A percentile compares a stretch with the other conserved stretches of the same genome.
These are phyloP conservation scores for Sebastes hubbsi DNA, from an alignment of 2,797 vertebrate genomes.

Conservation along the genomic window DNA sequence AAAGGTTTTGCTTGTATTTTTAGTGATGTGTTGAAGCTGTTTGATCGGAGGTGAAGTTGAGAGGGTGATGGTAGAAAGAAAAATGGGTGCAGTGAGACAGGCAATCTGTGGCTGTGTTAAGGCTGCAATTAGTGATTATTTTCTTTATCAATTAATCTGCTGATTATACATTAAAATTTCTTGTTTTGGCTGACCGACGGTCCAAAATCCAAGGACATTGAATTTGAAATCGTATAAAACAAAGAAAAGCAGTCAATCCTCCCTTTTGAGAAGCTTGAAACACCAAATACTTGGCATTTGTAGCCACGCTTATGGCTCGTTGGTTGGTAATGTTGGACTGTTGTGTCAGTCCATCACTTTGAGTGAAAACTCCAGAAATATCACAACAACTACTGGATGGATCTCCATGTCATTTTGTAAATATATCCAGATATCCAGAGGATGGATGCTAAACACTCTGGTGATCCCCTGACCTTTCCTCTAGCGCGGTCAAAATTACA, in stretches of 20 bases:
- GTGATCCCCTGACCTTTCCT: background rate
- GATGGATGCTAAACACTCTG: background rate
- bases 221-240: background rate
- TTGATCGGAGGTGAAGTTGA: background rate
- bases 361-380: background rate
- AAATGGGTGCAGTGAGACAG: background rate
- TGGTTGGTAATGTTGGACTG: background rate
- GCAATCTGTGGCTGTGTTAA: background rate
- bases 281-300: background rate
- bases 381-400: background rate
- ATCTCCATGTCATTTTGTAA: background rate
- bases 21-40: background rate
- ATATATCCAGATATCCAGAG: background rate
- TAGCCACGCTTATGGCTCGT: background rate
- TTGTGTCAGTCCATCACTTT: background rate
- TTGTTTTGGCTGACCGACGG: background rate
- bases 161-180: background rate
- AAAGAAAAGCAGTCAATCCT: background rate
- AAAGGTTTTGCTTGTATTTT: background rate
- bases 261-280: background rate
- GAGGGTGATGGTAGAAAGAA: background rate
- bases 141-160: background rate
- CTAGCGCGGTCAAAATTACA: background rate
- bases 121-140: background rate
- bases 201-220: background rate